Evolutionary conservation across 2,888 invertebrate species (phyloP), one percentile per base, ranked within the genome.

Genomic region (Epirrhoe tristata): DNA sequence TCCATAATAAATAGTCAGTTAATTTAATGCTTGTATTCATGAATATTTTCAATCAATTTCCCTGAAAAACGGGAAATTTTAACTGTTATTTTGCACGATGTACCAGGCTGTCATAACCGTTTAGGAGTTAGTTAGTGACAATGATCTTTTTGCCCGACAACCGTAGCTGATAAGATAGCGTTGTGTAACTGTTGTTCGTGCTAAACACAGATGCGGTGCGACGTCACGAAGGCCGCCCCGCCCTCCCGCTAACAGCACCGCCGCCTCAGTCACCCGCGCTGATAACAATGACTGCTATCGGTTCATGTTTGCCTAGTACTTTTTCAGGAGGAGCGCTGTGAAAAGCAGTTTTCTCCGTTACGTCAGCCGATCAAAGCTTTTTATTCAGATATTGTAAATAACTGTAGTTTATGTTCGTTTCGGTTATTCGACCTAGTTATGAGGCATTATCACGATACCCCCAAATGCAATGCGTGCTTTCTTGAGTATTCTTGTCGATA

Each of bases 231-330:
- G 81, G 80, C 82, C 81, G 75, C 79, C 68, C 74, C 72, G 62
- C 79, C n/a, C 74, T 74, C 74, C 74, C 73, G 76, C 71, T 69
- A 76, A 64, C 75, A 39, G 68, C 74, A 53, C 74, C 68, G 63
- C 74, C 77, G 74, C 80, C 81, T 77, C 79, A 74, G 72, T 63
- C 80, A 74, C 74, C 82, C 76, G 77, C 77, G 80, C 79, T 88
- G 91, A 89, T 89, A 90, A 89, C 89, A 86, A 87, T 86, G 77
- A 86, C 88, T 83, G 76, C 86, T 83, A 79, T 79, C 79, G 75
- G 77, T 72, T 88, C 77, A 89, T 91, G 90, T 73, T 87, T 79
- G 90, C 92, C 92, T 92, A 84, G 92, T 92, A 91, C 87, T 84
- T 85, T 91, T 91, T 91, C 91, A 92, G 90, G 81, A 81, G 79